Percentiles rank a stretch among this genome's conserved stretches.
These are phyloP conservation scores for Patella pellucida DNA, from an alignment of 2,888 invertebrate species.

Conservation along the genomic window DNA sequence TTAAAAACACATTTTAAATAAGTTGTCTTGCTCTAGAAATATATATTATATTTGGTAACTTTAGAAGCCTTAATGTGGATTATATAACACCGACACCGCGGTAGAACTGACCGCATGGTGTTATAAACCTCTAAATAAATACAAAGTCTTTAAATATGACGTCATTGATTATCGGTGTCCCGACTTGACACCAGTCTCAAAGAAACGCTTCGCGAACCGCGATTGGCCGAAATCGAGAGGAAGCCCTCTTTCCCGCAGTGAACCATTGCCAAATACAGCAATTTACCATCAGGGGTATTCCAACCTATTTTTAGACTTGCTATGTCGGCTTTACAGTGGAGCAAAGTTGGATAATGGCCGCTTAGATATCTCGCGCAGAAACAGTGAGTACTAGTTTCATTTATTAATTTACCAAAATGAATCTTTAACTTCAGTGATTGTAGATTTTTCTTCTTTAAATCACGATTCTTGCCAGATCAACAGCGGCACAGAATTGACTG, in stretches of 20 bases:
- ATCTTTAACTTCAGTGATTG: too few species aligned
- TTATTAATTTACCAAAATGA: too few species aligned
- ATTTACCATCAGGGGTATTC: conserved; percentile 9
- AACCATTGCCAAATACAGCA: conserved; percentile 12
- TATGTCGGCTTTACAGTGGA: conserved; percentile 5
- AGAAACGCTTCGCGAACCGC: not conserved
- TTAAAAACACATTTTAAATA: too few species aligned
- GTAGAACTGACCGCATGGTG: too few species aligned
- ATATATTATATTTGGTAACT: too few species aligned
- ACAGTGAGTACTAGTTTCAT: not conserved
- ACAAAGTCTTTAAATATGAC: not conserved
- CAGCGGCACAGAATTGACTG: too few species aligned
- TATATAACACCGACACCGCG: too few species aligned
- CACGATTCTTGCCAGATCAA: too few species aligned
- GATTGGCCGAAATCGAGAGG: not conserved
- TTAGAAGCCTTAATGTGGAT: too few species aligned
- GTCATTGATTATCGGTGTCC: conserved; percentile 8
- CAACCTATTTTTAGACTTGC: not conserved
- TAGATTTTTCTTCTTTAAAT: too few species aligned
- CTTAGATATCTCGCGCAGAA: conserved; percentile 4
- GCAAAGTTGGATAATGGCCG: conserved; percentile 10
- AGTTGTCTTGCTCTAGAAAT: too few species aligned
- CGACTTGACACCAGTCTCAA: not conserved
- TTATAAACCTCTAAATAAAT: too few species aligned
- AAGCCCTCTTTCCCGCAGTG: conserved; percentile 9